These are phyloP conservation scores for Lagodon rhomboides DNA, from an alignment of 2,797 vertebrate genomes.

Conservation along the genomic window DNA sequence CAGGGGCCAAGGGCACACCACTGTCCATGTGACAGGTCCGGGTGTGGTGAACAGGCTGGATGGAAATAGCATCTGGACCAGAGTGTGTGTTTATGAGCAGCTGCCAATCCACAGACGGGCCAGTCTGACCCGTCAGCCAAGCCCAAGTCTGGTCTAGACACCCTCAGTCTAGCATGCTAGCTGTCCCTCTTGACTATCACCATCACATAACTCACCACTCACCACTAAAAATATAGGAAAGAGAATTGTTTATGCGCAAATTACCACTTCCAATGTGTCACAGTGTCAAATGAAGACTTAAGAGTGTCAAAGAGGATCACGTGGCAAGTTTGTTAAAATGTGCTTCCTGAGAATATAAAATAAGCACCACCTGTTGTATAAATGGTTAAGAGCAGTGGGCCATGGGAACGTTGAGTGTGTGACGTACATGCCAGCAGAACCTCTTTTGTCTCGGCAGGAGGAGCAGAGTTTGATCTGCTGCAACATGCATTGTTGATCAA, in stretches of 20 bases:
- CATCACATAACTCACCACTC: constrained; percentile 59
- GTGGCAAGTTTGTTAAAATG: constrained; percentile 29
- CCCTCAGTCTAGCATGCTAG: constrained; percentile 64
- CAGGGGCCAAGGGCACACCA: constrained; percentile 63
- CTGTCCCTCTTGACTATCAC: constrained; percentile 60
- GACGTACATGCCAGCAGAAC: constrained; percentile 54
- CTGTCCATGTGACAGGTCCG: constrained; percentile 79
- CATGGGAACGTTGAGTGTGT: constrained; percentile 38
- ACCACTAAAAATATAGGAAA: constrained; percentile 47
- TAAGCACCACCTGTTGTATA: constrained; percentile 31
- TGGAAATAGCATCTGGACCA: constrained; percentile 83
- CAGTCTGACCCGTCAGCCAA: constrained; percentile 70
- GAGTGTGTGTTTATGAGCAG: constrained; percentile 74
- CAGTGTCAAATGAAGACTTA: constrained; percentile 34
- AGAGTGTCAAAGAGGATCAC: constrained; percentile 28
- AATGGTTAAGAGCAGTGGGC: constrained; percentile 32
- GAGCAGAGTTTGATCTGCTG: constrained; percentile 64
- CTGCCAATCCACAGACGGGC: constrained; percentile 80
- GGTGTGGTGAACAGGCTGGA: constrained; percentile 81
- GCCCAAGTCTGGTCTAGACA: constrained; percentile 81
- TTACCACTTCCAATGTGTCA: constrained; percentile 31
- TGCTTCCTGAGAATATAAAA: constrained; percentile 31
- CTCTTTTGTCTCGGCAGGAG: constrained; percentile 45
- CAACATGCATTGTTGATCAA: constrained; percentile 70
- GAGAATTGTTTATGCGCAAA: constrained; percentile 43